These are phyloP conservation scores for Escarpia spicata DNA, from an alignment of 2,888 invertebrate genomes.

Conservation along the genomic window DNA sequence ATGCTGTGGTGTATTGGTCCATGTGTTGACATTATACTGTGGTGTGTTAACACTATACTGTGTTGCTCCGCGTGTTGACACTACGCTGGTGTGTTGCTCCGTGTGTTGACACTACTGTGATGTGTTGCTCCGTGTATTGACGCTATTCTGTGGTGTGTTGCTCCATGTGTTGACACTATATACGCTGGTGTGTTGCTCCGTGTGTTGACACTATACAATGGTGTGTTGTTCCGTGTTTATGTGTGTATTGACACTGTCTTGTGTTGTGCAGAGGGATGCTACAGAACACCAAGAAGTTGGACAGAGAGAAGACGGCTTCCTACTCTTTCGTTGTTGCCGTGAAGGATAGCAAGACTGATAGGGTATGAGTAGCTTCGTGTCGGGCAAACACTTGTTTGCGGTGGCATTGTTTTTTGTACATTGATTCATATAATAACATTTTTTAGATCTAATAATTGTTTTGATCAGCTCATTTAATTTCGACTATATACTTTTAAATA, in stretches of 20 bases:
- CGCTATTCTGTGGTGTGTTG: neutral
- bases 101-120: neutral
- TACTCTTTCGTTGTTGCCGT: slow-evolving; percentile 67
- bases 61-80: neutral
- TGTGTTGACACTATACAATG: neutral
- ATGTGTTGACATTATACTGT: neutral
- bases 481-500: slow-evolving; percentile 26
- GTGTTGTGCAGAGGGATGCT: slow-evolving; percentile 37
- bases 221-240: neutral
- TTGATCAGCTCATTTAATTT: neutral
- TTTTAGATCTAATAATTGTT: neutral
- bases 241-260: neutral
- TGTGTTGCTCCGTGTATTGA: neutral
- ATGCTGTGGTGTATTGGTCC: neutral
- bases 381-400: neutral
- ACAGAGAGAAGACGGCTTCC: slow-evolving; percentile 80
- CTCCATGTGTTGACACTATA: neutral
- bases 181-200: neutral
- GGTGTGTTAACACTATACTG: neutral
- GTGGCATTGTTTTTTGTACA: neutral
- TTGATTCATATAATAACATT: too few relatives aligned
- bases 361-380: slow-evolving; percentile 26
- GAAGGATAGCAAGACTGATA: slow-evolving; percentile 29
- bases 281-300: slow-evolving; percentile 75
- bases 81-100: neutral